Evolutionary conservation across 2,797 vertebrate species (phyloP).

Genomic region (Mastacembelus armatus): DNA sequence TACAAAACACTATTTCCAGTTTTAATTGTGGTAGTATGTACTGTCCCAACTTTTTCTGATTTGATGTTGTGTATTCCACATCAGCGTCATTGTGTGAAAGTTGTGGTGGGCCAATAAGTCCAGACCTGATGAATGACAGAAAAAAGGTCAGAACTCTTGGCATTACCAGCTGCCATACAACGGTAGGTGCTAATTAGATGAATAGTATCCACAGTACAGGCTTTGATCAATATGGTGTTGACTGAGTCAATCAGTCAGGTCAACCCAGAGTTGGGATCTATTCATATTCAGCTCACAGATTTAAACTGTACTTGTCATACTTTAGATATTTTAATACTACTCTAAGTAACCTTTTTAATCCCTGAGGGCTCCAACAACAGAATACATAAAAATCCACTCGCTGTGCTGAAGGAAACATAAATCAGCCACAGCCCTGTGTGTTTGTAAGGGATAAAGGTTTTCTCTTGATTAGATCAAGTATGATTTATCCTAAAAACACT

Average conservation of each 20-base stretch:
- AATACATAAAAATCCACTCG: constrained; percentile 13
- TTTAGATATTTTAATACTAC: background rate
- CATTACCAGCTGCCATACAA: constrained; percentile 46
- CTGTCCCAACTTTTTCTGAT: background rate
- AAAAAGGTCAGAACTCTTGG: constrained; percentile 45
- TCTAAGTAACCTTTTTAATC: constrained; percentile 2
- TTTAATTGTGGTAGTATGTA: too few species aligned
- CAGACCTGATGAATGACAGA: constrained; percentile 58
- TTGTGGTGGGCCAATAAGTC: constrained; percentile 4
- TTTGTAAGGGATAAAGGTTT: constrained; percentile 39
- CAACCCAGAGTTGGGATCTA: background rate
- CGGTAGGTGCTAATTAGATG: constrained; percentile 46
- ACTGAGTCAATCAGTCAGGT: constrained; percentile 44
- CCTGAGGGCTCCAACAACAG: background rate
- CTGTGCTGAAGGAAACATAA: constrained; percentile 34
- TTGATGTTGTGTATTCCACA: background rate
- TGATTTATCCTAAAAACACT: constrained; percentile 50
- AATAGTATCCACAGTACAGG: constrained; percentile 36
- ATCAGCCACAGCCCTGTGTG: constrained; percentile 15
- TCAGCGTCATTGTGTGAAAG: constrained; percentile 22
- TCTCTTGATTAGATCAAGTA: constrained; percentile 46
- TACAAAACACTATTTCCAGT: too few species aligned
- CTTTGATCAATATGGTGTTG: constrained; percentile 50
- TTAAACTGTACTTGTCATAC: background rate
- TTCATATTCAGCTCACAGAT: constrained; percentile 14